These are phyloP conservation scores for Aporophyla nigra DNA, from an alignment of 2,888 invertebrate species.

Conservation along the genomic window DNA sequence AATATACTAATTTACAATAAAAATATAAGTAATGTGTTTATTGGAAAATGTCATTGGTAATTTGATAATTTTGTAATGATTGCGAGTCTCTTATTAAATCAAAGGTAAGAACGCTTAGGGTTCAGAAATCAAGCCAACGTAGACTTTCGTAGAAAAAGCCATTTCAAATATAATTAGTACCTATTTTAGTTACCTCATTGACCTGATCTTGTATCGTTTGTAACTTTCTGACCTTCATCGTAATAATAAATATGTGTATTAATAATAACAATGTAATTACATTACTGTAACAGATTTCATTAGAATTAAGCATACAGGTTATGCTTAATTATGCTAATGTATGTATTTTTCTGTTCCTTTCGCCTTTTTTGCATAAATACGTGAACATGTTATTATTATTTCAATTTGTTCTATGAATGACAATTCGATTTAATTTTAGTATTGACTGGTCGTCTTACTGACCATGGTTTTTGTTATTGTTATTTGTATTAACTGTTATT, in stretches of 20 bases:
- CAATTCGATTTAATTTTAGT: too few relatives aligned
- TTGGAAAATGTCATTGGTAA: background rate
- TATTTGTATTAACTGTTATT: too few relatives aligned
- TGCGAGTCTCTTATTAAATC: background rate
- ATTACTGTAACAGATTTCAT: background rate
- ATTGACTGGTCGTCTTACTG: too few relatives aligned
- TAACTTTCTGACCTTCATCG: slow-evolving; percentile 8
- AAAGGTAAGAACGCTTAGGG: background rate
- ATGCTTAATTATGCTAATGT: too few relatives aligned
- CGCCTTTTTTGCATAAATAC: too few relatives aligned
- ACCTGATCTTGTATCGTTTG: slow-evolving; percentile 6
- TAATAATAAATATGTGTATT: background rate
- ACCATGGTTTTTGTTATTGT: too few relatives aligned
- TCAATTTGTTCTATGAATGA: too few relatives aligned
- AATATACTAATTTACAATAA: background rate
- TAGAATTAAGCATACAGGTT: too few relatives aligned
- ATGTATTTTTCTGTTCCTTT: too few relatives aligned
- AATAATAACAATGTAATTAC: background rate
- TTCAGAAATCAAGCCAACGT: background rate
- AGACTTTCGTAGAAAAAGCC: slow-evolving; percentile 1
- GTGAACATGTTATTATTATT: too few relatives aligned
- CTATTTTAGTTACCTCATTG: background rate
- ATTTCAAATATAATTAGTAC: background rate
- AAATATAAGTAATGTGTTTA: background rate
- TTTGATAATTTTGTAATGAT: slow-evolving; percentile 14